Percentiles rank a stretch among this genome's conserved stretches.
phyloP scores from a whole-genome alignment of 2,113 vertebrate species.

The Puntigrus tetrazona region DNA sequence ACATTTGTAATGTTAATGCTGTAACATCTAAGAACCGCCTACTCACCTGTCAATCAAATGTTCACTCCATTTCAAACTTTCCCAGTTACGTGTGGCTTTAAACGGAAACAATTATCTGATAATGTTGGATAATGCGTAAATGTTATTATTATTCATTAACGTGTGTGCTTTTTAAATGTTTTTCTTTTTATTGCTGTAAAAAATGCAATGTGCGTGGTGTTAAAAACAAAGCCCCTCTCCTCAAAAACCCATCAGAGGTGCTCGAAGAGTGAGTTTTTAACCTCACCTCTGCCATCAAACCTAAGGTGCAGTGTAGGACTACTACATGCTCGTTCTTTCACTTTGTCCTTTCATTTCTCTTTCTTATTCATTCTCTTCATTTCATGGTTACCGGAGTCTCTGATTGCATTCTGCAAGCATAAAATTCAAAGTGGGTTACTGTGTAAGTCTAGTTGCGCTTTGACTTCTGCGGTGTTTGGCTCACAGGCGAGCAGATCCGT shows the following conservation, averaged over 20 bases:
- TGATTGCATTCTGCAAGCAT: conserved; percentile 3
- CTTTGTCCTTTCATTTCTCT: conserved; percentile 12
- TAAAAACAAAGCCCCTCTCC: not conserved
- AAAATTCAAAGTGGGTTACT: not conserved
- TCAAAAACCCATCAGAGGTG: not conserved
- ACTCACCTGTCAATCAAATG: not conserved
- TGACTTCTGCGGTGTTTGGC: not conserved
- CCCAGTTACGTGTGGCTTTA: too few relatives aligned
- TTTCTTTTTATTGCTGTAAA: too few relatives aligned
- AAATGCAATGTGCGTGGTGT: not conserved
- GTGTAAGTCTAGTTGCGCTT: not conserved
- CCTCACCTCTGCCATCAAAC: not conserved
- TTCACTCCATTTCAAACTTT: too few relatives aligned
- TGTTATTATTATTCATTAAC: too few relatives aligned
- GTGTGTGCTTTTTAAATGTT: too few relatives aligned
- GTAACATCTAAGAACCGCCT: not conserved
- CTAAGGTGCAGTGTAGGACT: too few relatives aligned
- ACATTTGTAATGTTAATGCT: not conserved
- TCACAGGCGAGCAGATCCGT: not conserved
- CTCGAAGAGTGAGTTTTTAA: too few relatives aligned
- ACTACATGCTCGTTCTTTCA: not conserved
- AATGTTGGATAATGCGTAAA: too few relatives aligned
- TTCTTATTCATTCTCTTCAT: conserved; percentile 25
- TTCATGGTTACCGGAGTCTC: not conserved
- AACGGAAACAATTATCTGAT: too few relatives aligned